Evolutionary conservation across 2,113 vertebrate genomes (phyloP).

Genomic region (Emydocephalus ijimae): DNA sequence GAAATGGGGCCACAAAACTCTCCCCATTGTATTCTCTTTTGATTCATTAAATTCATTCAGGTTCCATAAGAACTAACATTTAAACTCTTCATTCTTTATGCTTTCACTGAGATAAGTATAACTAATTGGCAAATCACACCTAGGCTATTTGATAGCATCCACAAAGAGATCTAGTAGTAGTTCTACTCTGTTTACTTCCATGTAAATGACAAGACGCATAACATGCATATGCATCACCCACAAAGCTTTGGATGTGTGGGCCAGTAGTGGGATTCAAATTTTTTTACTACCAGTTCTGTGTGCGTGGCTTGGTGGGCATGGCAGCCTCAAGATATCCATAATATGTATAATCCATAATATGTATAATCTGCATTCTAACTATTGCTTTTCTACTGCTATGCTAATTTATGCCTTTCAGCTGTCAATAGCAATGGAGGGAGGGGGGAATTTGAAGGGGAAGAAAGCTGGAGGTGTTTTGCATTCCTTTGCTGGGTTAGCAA

Average conservation of each 20-base stretch:
- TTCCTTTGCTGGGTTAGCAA: too few species aligned
- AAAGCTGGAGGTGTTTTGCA: too few species aligned
- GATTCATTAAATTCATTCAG: background rate
- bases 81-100: background rate
- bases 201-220: background rate
- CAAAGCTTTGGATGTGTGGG: background rate
- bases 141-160: background rate
- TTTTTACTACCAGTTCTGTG: too few species aligned
- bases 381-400: too few species aligned
- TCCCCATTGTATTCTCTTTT: background rate
- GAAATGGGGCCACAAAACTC: background rate
- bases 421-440: too few species aligned
- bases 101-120: background rate
- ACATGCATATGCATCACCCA: background rate
- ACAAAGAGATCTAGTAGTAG: background rate
- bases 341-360: too few species aligned
- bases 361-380: too few species aligned
- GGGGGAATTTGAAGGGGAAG: too few species aligned
- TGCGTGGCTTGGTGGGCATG: too few species aligned
- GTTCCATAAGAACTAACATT: background rate
- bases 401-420: too few species aligned
- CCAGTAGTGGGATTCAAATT: too few species aligned
- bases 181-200: background rate
- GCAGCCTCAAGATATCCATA: too few species aligned
- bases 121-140: background rate